Evolutionary conservation across 1,140 invertebrate genomes (phyloP), one percentile per base, ranked within the genome.

Genomic region (Temnothorax longispinosus): DNA sequence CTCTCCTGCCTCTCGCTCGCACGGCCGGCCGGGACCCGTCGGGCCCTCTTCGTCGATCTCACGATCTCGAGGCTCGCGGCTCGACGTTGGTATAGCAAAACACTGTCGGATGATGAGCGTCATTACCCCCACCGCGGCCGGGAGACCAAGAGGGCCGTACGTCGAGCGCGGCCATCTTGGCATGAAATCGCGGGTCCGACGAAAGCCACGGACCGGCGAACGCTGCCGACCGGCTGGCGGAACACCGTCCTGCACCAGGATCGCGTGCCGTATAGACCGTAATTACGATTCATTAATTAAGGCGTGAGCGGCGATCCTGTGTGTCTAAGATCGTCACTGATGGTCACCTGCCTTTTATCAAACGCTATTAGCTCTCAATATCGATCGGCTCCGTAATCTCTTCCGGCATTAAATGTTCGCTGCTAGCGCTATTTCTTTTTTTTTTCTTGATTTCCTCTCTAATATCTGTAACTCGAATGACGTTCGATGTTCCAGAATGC

Each of bases 1-100:
- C 90, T 94, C 91, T 1, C 89, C 88, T 77, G 72, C 90, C 81
- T 92, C 91, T 89, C 91, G 92, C 87, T 92, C 88, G 56, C 78
- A 47, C 88, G 74, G 35, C n/a, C 72, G 64, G 50, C 21, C 58
- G 21, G 18, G 52, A 13, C 71, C 69, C 58, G 65, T 87, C 86
- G 52, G 77, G 56, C 75, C 71, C 74, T 85, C 82, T 54, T 15
- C 27, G 85, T 86, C 78, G 62, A 52, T 67, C 65, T 35, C 78
- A 82, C 56, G 41, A 67, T 86, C 85, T 71, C 65, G 52, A 75
- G 62, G 77, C 82, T 86, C 75, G 86, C 54, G 71, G 91, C 86
- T 86, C 93, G 93, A 94, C 94, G 93, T 95, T 94, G 92, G 94
- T 94, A 94, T 94, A 95, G 92, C 93, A 94, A 95, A 95, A 95